Conservation (phyloP, 2,888 invertebrate genomes). For the Catotricha subobsoleta region DNA sequence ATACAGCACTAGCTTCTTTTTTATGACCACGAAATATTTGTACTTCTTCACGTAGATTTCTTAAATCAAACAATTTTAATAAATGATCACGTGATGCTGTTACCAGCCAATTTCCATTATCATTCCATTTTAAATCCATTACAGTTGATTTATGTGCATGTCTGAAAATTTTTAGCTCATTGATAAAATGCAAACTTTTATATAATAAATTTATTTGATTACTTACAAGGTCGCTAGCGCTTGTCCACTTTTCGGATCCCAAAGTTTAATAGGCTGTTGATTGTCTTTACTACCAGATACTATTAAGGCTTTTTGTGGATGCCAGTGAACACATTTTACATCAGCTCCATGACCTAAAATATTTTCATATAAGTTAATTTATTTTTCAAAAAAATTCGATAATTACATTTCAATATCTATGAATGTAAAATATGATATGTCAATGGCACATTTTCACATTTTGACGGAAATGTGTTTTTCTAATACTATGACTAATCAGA, state of each 20-base stretch:
- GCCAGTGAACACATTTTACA: slow-evolving; percentile 99
- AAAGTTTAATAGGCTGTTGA: slow-evolving; percentile 97
- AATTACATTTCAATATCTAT: too few relatives aligned
- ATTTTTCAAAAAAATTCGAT: too few relatives aligned
- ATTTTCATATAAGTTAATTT: too few relatives aligned
- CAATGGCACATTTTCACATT: too few relatives aligned
- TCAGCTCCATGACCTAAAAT: slow-evolving; percentile 74
- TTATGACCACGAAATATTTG: slow-evolving; percentile 98
- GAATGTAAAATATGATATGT: too few relatives aligned
- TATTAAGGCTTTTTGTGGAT: slow-evolving; percentile 91
- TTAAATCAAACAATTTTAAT: slow-evolving; percentile 90
- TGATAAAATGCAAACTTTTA: too few relatives aligned
- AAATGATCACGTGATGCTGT: slow-evolving; percentile 97
- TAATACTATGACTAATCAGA: too few relatives aligned
- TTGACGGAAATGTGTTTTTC: too few relatives aligned
- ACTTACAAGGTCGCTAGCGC: slow-evolving; percentile 83
- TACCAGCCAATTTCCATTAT: slow-evolving; percentile 97
- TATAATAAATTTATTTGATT: not conserved
- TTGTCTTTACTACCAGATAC: slow-evolving; percentile 99
- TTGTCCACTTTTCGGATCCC: slow-evolving; percentile 95
- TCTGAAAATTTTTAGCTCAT: slow-evolving; percentile 26
- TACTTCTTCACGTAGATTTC: slow-evolving; percentile 86
- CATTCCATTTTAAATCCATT: slow-evolving; percentile 98
- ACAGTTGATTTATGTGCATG: slow-evolving; percentile 99
- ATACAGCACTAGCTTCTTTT: slow-evolving; percentile 91